Evolutionary conservation across 2,113 vertebrate species (phyloP).

Genomic region (Centropus bengalensis): DNA sequence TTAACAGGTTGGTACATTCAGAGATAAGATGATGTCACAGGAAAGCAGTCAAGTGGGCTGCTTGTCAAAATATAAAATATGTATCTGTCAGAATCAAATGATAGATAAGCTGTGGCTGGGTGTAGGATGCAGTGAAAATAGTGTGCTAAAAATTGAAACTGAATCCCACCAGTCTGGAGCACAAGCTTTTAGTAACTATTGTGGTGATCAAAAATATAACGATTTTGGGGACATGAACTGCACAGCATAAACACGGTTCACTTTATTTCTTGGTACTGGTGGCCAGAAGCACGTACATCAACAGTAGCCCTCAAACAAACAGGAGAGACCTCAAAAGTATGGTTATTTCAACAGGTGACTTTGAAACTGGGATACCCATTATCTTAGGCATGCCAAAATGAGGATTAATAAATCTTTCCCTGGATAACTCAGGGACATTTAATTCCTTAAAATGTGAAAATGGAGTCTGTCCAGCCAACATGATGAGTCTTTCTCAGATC

Average conservation of each 20-base stretch:
- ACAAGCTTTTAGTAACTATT: slow-evolving; percentile 59
- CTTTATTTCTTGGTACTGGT: background rate
- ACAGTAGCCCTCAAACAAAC: background rate
- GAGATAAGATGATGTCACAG: slow-evolving; percentile 74
- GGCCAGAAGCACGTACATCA: background rate
- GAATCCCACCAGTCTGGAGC: slow-evolving; percentile 57
- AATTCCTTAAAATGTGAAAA: background rate
- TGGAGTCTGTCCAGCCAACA: background rate
- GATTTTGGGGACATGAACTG: slow-evolving; percentile 31
- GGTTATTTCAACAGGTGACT: background rate
- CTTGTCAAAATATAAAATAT: slow-evolving; percentile 83
- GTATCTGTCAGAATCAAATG: slow-evolving; percentile 76
- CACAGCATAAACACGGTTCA: fast-evolving
- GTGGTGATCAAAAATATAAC: slow-evolving; percentile 24
- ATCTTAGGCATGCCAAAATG: background rate
- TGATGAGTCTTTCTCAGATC: background rate
- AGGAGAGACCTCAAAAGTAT: background rate
- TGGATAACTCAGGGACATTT: background rate
- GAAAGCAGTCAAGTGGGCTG: slow-evolving; percentile 76
- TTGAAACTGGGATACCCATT: background rate
- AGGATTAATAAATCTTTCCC: background rate
- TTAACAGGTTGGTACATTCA: slow-evolving; percentile 78
- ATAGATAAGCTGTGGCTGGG: slow-evolving; percentile 71
- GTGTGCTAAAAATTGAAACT: slow-evolving; percentile 44
- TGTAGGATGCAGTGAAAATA: slow-evolving; percentile 55